phyloP scores from a whole-genome alignment of 2,113 vertebrate genomes.

The Myrmophylax atrothorax region DNA sequence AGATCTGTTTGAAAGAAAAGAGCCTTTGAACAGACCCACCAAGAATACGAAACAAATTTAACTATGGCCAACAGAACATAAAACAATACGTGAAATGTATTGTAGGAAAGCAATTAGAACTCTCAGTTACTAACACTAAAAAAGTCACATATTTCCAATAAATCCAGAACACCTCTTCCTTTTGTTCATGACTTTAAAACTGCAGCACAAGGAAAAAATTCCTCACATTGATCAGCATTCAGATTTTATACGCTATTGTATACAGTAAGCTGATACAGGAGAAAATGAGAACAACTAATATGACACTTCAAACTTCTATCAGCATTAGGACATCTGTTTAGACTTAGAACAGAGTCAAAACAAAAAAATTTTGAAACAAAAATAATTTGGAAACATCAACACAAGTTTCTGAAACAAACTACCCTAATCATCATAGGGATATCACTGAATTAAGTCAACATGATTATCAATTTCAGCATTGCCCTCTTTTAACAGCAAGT shows the following conservation, averaged over 20 bases:
- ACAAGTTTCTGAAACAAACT: neutral
- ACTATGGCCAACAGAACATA: neutral
- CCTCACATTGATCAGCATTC: neutral
- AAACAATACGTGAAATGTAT: neutral
- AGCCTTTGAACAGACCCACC: neutral
- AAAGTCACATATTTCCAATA: neutral
- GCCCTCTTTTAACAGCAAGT: neutral
- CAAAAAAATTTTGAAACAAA: neutral
- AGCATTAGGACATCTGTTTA: neutral
- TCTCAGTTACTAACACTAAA: neutral
- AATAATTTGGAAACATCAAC: neutral
- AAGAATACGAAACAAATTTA: neutral
- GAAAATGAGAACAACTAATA: neutral
- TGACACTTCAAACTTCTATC: neutral
- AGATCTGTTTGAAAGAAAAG: neutral
- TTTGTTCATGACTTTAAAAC: neutral
- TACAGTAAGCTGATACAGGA: neutral
- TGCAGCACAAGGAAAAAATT: neutral
- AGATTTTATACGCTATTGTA: neutral
- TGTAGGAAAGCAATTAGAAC: neutral
- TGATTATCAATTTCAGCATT: neutral
- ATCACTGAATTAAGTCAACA: neutral
- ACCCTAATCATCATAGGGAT: neutral
- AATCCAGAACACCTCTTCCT: neutral
- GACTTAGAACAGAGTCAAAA: neutral